Evolutionary conservation across 1,140 invertebrate species (phyloP), one percentile per base, ranked within the genome.

Genomic region (Cotesia chilonis): DNA sequence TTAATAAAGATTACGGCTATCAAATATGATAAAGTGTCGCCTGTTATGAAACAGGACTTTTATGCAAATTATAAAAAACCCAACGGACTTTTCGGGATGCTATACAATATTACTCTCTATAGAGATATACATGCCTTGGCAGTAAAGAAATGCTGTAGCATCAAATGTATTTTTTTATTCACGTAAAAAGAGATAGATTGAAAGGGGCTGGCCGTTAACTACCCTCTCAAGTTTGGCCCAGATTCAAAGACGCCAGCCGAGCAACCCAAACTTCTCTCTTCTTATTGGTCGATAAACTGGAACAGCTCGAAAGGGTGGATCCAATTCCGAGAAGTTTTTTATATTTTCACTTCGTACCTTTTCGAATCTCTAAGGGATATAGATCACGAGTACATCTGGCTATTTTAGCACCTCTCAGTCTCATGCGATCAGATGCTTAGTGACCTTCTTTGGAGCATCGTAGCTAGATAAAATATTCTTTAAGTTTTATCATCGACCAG

Each of bases 271-370:
- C 68, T 61, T 70, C 41, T 69, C 17, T 61, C 10, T 54, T 75
- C 72, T 72, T 63, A 83, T 84, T 83, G 82, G 83, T 65, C 70
- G 73, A 77, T 81, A 81, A 82, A 81, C 75, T 82, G 69, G 83
- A 82, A 78, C 81, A 77, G 61, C 12, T 64, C 69, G 51, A 60
- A 81, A 79, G 80, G 80, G 80, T 79, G 80, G 80, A 77, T 78
- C 78, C 75, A 57, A 78, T 59, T 74, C 17, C 59, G 38, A 72
- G 10, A 63, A 37, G 4, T 10, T 37, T 37, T 63, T 63, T 63
- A 37, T 63, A 17, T 64, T 47, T 47, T 47, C 5, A 47, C 35
- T 64, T 51, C 37, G 37, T 55, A 54, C 41, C 57, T 38, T 7
- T n/a, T 57, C 74, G 7, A 28, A 17, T 59, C 68, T 14, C 52